These are phyloP conservation scores for Cirrhinus molitorella DNA, from an alignment of 2,797 vertebrate species.

Conservation along the genomic window DNA sequence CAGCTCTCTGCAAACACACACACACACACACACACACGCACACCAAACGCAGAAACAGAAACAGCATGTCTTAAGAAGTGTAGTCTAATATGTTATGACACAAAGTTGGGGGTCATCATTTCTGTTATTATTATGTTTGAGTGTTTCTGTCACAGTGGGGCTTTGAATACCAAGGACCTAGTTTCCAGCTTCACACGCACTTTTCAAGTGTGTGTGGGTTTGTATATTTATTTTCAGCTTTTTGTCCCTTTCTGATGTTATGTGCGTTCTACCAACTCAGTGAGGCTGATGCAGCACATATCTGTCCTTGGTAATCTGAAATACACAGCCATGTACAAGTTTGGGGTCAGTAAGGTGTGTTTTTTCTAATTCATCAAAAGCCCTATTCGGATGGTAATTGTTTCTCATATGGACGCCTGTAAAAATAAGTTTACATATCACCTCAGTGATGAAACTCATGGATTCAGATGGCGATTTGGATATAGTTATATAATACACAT, in stretches of 20 bases:
- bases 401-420: too few species aligned
- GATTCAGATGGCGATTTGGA: too few species aligned
- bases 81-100: slow-evolving; percentile 34
- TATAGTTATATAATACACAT: too few species aligned
- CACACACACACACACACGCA: slow-evolving; percentile 56
- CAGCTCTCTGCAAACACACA: slow-evolving; percentile 44
- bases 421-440: too few species aligned
- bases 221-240: background rate
- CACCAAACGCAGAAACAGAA: slow-evolving; percentile 52
- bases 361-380: too few species aligned
- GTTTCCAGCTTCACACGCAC: background rate
- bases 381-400: too few species aligned
- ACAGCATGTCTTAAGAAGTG: slow-evolving; percentile 39
- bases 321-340: background rate
- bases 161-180: slow-evolving; percentile 21
- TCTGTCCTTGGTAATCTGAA: background rate
- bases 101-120: slow-evolving; percentile 26
- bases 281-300: background rate
- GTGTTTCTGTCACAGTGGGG: slow-evolving; percentile 16
- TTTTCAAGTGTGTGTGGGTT: background rate
- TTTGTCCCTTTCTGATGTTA: slow-evolving; percentile 3
- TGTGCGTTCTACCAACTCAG: background rate
- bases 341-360: background rate
- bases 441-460: too few species aligned
- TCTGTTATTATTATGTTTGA: slow-evolving; percentile 13